phyloP scores from a whole-genome alignment of 1,140 invertebrate genomes.

The Ylistrum balloti region DNA sequence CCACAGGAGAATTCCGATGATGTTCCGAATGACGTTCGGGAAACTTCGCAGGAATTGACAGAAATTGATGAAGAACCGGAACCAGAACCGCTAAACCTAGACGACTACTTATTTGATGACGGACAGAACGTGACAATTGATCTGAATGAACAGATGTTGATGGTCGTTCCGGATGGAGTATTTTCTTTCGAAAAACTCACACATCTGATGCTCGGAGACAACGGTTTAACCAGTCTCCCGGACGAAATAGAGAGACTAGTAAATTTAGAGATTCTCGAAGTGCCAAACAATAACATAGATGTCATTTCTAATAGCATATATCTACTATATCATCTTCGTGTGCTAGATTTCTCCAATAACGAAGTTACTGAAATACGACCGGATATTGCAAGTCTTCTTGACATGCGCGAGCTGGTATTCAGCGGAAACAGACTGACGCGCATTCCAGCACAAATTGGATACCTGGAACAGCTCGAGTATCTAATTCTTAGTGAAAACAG shows the following conservation, averaged over 20 bases:
- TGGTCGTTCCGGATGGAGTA: slow-evolving; percentile 65
- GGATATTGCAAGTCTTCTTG: slow-evolving; percentile 70
- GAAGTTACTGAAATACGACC: slow-evolving; percentile 72
- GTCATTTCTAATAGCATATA: slow-evolving; percentile 69
- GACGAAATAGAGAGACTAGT: slow-evolving; percentile 68
- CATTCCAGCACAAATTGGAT: slow-evolving; percentile 71
- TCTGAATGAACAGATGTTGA: slow-evolving; percentile 64
- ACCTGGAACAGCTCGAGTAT: slow-evolving; percentile 68
- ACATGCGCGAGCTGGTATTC: slow-evolving; percentile 71
- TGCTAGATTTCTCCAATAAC: slow-evolving; percentile 78
- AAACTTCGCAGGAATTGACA: slow-evolving; percentile 33
- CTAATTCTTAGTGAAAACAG: slow-evolving; percentile 77
- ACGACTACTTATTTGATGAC: slow-evolving; percentile 60
- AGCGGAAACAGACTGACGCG: slow-evolving; percentile 73
- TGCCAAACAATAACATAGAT: slow-evolving; percentile 73
- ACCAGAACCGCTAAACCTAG: slow-evolving; percentile 48
- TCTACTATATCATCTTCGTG: slow-evolving; percentile 67
- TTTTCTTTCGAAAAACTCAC: slow-evolving; percentile 70
- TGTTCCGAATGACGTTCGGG: not conserved
- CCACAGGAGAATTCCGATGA: not conserved
- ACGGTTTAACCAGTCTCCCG: slow-evolving; percentile 73
- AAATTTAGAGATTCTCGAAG: slow-evolving; percentile 72
- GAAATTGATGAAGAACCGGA: slow-evolving; percentile 48
- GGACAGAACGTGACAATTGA: slow-evolving; percentile 71
- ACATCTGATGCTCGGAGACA: slow-evolving; percentile 73